These are phyloP conservation scores for Haliaeetus leucogaster DNA, from an alignment of 2,113 vertebrate species.

Conservation along the genomic window DNA sequence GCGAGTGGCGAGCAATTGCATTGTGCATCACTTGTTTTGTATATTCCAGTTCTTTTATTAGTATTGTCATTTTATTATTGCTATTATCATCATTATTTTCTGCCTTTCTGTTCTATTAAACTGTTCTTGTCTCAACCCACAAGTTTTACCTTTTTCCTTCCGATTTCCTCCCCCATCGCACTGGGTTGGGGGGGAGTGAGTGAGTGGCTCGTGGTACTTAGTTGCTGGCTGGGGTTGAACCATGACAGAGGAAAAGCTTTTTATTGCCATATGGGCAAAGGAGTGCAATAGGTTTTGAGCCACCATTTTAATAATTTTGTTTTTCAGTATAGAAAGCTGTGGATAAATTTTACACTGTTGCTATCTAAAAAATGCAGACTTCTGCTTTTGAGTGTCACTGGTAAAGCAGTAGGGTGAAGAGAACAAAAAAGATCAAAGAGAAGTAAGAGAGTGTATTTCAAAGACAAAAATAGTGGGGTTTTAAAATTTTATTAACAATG, in stretches of 20 bases:
- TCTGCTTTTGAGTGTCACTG: neutral
- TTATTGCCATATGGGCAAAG: neutral
- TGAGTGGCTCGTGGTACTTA: no score
- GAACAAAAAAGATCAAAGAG: constrained; percentile 39
- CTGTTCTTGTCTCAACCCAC: no score
- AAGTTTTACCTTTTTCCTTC: no score
- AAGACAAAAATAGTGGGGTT: constrained; percentile 19
- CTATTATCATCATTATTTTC: no score
- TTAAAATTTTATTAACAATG: constrained; percentile 46
- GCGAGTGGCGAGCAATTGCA: no score
- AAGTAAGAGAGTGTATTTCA: constrained; percentile 15
- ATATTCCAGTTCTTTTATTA: no score
- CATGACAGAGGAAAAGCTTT: neutral
- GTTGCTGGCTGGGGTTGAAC: no score
- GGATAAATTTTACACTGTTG: neutral
- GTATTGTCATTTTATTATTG: no score
- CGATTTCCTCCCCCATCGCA: no score
- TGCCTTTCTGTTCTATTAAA: no score
- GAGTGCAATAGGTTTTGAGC: neutral
- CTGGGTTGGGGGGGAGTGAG: no score
- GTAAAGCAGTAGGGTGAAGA: neutral
- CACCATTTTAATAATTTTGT: neutral
- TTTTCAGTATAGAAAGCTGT: constrained; percentile 2
- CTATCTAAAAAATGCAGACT: constrained; percentile 17
- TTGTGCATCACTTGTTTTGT: no score